Evolutionary conservation across 2,113 vertebrate genomes (phyloP).

Genomic region (Brachirus orientalis): DNA sequence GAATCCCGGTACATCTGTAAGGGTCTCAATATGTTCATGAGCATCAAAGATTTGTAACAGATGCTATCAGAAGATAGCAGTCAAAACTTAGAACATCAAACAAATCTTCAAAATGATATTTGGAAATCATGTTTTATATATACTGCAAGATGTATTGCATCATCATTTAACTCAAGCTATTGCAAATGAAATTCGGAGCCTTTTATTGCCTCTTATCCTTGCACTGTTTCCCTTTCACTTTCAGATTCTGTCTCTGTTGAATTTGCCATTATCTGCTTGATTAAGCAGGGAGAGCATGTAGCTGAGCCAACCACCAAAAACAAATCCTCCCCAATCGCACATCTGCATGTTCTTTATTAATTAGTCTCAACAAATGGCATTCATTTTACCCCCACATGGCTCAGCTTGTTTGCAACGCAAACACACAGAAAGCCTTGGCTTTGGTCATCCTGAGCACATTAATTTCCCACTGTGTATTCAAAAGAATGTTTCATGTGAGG

Average conservation of each 20-base stretch:
- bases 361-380: slow-evolving; percentile 80
- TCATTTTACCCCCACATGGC: slow-evolving; percentile 63
- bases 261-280: slow-evolving; percentile 72
- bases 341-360: slow-evolving; percentile 80
- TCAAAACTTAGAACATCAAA: slow-evolving; percentile 8
- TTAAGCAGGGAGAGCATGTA: slow-evolving; percentile 63
- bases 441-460: slow-evolving; percentile 44
- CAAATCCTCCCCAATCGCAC: slow-evolving; percentile 70
- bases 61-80: not conserved
- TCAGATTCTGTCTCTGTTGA: slow-evolving; percentile 41
- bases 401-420: slow-evolving; percentile 77
- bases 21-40: slow-evolving; percentile 15
- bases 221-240: slow-evolving; percentile 27
- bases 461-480: slow-evolving; percentile 40
- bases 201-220: slow-evolving; percentile 3
- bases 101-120: not conserved
- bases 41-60: slow-evolving; percentile 11
- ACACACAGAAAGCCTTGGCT: slow-evolving; percentile 57
- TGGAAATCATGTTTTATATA: not conserved
- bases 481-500: slow-evolving; percentile 58
- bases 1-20: slow-evolving; percentile 4
- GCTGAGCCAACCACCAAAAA: slow-evolving; percentile 57
- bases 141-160: not conserved
- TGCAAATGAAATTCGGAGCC: not conserved
- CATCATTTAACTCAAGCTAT: slow-evolving; percentile 10